A percentile compares a stretch with the other conserved stretches of the same genome.
Conservation (phyloP, 2,797 vertebrate species). For the Megalops cyprinoides region DNA sequence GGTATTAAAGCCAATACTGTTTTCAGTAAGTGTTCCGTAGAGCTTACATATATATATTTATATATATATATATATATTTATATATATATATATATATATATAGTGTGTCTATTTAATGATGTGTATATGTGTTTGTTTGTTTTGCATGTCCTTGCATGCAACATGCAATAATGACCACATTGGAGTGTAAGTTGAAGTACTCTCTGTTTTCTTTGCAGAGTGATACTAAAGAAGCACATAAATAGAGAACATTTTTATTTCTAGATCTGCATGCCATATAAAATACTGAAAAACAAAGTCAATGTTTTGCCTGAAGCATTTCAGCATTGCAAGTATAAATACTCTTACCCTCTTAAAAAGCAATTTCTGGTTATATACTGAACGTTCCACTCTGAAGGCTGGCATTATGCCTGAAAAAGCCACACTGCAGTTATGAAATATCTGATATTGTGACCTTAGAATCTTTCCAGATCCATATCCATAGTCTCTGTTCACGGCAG, state of each 20-base stretch:
- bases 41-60: too few relatives aligned
- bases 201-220: neutral
- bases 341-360: constrained; percentile 40
- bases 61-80: too few relatives aligned
- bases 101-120: too few relatives aligned
- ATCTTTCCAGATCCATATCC: constrained; percentile 11
- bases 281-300: constrained; percentile 71
- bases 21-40: too few relatives aligned
- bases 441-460: constrained; percentile 24
- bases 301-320: constrained; percentile 57
- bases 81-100: too few relatives aligned
- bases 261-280: constrained; percentile 74
- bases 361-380: constrained; percentile 41
- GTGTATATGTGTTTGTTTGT: too few relatives aligned
- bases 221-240: constrained; percentile 35
- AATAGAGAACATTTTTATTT: constrained; percentile 67
- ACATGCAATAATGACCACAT: too few relatives aligned
- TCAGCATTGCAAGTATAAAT: constrained; percentile 64
- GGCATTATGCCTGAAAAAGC: constrained; percentile 23
- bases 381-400: constrained; percentile 38
- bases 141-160: too few relatives aligned
- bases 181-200: too few relatives aligned
- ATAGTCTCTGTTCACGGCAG: constrained; percentile 23
- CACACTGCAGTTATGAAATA: constrained; percentile 22
- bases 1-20: too few relatives aligned